Percentiles rank a stretch among this genome's conserved stretches.
phyloP scores from a whole-genome alignment of 2,888 invertebrate species.

The Scaptomyza flava region DNA sequence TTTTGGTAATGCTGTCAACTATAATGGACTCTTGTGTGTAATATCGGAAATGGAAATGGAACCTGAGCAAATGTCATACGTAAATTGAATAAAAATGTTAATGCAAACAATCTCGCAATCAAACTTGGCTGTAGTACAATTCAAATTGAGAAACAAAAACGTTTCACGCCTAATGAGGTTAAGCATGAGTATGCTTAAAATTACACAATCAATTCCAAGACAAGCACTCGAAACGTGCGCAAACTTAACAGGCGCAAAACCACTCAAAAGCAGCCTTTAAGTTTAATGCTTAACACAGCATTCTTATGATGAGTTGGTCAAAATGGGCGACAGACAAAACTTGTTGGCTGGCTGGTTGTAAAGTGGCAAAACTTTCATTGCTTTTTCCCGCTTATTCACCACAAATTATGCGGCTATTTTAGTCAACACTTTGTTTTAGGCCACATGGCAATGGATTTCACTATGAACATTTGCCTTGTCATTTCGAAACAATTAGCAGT shows the following conservation, averaged over 20 bases:
- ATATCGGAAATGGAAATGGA: conserved; percentile 46
- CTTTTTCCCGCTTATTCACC: conserved; percentile 77
- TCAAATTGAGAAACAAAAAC: conserved; percentile 45
- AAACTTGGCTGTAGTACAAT: conserved; percentile 34
- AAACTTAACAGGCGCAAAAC: conserved; percentile 18
- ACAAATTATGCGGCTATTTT: conserved; percentile 71
- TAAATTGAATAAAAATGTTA: conserved; percentile 78
- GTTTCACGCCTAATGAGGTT: conserved; percentile 31
- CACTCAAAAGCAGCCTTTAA: conserved; percentile 48
- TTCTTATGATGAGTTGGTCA: conserved; percentile 63
- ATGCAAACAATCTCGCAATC: conserved; percentile 53
- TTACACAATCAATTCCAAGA: conserved; percentile 41
- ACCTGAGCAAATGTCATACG: conserved; percentile 43
- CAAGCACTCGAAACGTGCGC: conserved; percentile 50
- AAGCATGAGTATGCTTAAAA: conserved; percentile 2
- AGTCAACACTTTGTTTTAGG: conserved; percentile 39
- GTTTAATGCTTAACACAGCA: conserved; percentile 43
- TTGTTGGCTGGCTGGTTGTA: conserved; percentile 10
- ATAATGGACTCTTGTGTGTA: conserved; percentile 70
- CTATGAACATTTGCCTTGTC: conserved; percentile 61
- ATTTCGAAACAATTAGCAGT: conserved; percentile 70
- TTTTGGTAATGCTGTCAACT: conserved; percentile 68
- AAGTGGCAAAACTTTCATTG: conserved; percentile 69
- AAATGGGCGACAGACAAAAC: conserved; percentile 45
- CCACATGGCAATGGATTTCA: conserved; percentile 46